Evolutionary conservation across 2,888 invertebrate species (phyloP).

Genomic region (Phaedon cochleariae): DNA sequence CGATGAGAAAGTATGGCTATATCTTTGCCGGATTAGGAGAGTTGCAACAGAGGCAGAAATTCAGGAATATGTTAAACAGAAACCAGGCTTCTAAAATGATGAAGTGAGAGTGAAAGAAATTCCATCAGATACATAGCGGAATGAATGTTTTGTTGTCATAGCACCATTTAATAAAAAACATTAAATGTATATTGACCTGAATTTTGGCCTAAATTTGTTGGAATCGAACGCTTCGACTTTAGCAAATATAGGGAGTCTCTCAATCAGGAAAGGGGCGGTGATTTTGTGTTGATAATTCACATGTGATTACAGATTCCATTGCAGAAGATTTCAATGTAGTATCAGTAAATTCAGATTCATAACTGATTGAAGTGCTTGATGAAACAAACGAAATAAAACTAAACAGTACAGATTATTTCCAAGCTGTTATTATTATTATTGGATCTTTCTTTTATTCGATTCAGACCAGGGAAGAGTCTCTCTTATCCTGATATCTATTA

Average conservation of each 20-base stretch:
- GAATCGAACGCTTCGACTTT: constrained; percentile 2
- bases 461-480: too few relatives aligned
- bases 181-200: neutral
- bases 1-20: neutral
- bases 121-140: neutral
- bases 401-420: too few relatives aligned
- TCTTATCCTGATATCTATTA: too few relatives aligned
- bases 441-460: too few relatives aligned
- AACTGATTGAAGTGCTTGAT: neutral
- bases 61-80: neutral
- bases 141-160: neutral
- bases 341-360: neutral
- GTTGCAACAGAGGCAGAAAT: neutral
- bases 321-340: too few relatives aligned
- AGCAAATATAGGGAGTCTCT: neutral
- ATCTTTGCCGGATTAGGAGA: neutral
- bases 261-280: neutral
- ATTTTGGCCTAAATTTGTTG: constrained; percentile 1
- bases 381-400: too few relatives aligned
- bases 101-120: neutral
- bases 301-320: too few relatives aligned
- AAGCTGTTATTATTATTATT: too few relatives aligned
- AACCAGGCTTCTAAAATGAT: neutral
- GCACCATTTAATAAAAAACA: neutral
- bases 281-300: neutral